Evolutionary conservation across 2,113 vertebrate genomes (phyloP).

Genomic region (Australoheros scitulus): DNA sequence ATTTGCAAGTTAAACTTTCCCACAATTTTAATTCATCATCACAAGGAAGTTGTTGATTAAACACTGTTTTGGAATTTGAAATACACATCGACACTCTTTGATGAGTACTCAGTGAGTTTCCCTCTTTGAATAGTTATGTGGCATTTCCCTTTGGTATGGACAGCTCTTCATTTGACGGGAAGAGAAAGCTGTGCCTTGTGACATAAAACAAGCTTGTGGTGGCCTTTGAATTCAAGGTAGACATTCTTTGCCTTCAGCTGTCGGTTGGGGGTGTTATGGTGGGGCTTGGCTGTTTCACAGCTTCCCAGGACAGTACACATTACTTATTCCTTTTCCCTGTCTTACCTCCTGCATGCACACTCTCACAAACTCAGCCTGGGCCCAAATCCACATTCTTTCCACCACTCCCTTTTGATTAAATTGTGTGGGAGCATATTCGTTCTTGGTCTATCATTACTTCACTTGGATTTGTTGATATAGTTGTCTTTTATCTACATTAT

Average conservation of each 20-base stretch:
- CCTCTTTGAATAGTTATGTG: conserved; percentile 1
- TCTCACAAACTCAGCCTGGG: conserved; percentile 16
- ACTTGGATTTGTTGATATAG: conserved; percentile 59
- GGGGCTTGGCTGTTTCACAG: conserved; percentile 26
- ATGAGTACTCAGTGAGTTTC: conserved; percentile 1
- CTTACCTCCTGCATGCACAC: conserved; percentile 51
- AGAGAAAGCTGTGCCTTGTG: conserved; percentile 19
- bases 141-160: not conserved
- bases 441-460: conserved; percentile 52
- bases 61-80: conserved; percentile 32
- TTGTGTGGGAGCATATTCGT: conserved; percentile 74
- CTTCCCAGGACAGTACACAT: conserved; percentile 44
- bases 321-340: conserved; percentile 48
- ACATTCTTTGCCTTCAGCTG: conserved; percentile 46
- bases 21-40: conserved; percentile 32
- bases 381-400: conserved; percentile 38
- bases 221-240: conserved; percentile 37
- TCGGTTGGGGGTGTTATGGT: conserved; percentile 30
- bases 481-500: conserved; percentile 56
- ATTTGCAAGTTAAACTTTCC: not conserved
- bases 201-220: conserved; percentile 31
- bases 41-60: conserved; percentile 41
- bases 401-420: conserved; percentile 52
- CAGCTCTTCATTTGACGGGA: conserved; percentile 3
- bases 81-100: conserved; percentile 12